phyloP scores from a whole-genome alignment of 2,888 invertebrate genomes.

The Linnaemya tessellans region DNA sequence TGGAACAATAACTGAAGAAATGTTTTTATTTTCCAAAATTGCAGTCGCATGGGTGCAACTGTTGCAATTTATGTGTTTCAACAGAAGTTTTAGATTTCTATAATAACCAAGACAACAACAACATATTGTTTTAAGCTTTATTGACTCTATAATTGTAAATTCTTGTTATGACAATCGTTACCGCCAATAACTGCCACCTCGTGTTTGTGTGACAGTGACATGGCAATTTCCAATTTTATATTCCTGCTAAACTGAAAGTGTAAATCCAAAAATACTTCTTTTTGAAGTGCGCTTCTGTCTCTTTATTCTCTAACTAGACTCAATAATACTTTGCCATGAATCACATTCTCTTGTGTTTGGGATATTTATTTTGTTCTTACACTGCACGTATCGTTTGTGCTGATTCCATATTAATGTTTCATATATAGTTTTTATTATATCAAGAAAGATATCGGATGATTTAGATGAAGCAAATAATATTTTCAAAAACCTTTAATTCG shows the following conservation, averaged over 20 bases:
- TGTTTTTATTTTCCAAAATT: slow-evolving; percentile 4
- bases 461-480: too few relatives aligned
- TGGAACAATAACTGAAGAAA: background rate
- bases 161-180: slow-evolving; percentile 28
- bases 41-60: slow-evolving; percentile 8
- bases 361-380: slow-evolving; percentile 15
- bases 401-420: slow-evolving; percentile 8
- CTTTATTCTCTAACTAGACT: background rate
- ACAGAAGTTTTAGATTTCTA: slow-evolving; percentile 21
- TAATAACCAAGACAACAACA: slow-evolving; percentile 6
- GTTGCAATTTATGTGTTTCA: slow-evolving; percentile 45
- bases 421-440: slow-evolving; percentile 27
- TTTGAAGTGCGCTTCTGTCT: slow-evolving; percentile 13
- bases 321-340: slow-evolving; percentile 10
- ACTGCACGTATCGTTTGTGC: slow-evolving; percentile 37
- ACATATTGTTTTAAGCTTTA: slow-evolving; percentile 29
- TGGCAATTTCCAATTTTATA: background rate
- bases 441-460: too few relatives aligned
- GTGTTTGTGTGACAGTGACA: background rate
- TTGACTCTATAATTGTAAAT: slow-evolving; percentile 48
- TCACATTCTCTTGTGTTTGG: slow-evolving; percentile 20
- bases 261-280: background rate
- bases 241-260: background rate
- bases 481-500: too few relatives aligned
- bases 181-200: background rate